Conservation (phyloP, 2,113 vertebrate species). For the Illadopsis cleaveri region DNA sequence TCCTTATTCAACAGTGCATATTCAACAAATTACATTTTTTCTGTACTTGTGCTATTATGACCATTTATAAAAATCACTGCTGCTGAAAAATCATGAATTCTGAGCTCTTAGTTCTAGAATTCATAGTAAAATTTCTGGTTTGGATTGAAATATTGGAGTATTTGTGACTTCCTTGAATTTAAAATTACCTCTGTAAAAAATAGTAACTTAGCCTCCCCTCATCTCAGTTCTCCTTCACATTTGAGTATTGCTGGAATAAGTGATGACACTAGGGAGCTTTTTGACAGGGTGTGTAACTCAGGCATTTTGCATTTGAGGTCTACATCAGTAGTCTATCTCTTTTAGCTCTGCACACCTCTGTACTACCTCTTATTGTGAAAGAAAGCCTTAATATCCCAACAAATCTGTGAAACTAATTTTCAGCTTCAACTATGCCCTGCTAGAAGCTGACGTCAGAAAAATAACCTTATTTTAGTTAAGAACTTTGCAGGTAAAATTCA, state of each 20-base stretch:
- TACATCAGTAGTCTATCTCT: not conserved
- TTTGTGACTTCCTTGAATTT: not conserved
- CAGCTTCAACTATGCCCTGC: not conserved
- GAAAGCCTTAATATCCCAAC: not conserved
- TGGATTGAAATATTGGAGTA: not conserved
- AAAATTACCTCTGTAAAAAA: not conserved
- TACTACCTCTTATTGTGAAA: not conserved
- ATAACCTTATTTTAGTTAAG: not conserved
- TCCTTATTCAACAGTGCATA: not conserved
- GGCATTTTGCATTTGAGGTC: not conserved
- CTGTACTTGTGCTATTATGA: not conserved
- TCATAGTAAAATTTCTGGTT: not conserved
- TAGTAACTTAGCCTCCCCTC: not conserved
- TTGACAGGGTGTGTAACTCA: not conserved
- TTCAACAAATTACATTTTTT: not conserved
- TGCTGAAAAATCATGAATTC: not conserved
- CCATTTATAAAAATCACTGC: not conserved
- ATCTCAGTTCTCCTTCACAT: not conserved
- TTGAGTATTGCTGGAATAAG: not conserved
- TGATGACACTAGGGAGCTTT: not conserved
- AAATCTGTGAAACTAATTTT: not conserved
- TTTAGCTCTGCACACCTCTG: not conserved
- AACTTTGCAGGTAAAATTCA: not conserved
- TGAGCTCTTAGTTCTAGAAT: not conserved
- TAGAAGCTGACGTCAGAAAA: not conserved